phyloP scores from a whole-genome alignment of 2,113 vertebrate genomes.

The Pterocles burchelli region DNA sequence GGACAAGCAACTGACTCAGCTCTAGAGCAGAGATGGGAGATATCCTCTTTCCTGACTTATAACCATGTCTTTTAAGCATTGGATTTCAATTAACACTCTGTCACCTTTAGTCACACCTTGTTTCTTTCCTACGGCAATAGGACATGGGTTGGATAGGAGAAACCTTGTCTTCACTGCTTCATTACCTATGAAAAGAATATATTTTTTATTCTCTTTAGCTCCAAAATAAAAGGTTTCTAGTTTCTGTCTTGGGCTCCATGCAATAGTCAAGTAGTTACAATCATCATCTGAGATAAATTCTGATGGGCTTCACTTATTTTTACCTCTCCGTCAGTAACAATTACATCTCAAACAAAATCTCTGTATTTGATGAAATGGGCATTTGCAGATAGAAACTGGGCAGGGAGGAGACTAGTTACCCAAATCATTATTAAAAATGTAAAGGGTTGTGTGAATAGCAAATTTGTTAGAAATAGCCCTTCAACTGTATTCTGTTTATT shows the following conservation, averaged over 20 bases:
- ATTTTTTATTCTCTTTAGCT: not conserved
- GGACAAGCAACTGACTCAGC: not conserved
- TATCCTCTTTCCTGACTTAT: not conserved
- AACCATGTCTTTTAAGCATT: not conserved
- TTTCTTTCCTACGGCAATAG: not conserved
- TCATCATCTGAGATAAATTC: not conserved
- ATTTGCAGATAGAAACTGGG: not conserved
- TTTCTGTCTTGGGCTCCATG: accelerated
- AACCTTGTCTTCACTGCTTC: not conserved
- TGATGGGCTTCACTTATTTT: not conserved
- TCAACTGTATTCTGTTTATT: not conserved
- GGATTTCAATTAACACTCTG: not conserved
- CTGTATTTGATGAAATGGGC: not conserved
- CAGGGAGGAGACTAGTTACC: not conserved
- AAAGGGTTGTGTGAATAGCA: not conserved
- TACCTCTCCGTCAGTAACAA: not conserved
- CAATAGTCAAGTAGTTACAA: not conserved
- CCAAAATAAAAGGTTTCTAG: not conserved
- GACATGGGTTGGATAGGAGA: not conserved
- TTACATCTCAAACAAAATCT: not conserved
- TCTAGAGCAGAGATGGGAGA: not conserved
- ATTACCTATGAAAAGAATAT: not conserved
- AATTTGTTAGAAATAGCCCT: not conserved
- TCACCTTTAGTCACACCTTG: not conserved
- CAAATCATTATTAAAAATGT: not conserved